phyloP scores from a whole-genome alignment of 1,140 invertebrate species.

The Glomeris maerens region DNA sequence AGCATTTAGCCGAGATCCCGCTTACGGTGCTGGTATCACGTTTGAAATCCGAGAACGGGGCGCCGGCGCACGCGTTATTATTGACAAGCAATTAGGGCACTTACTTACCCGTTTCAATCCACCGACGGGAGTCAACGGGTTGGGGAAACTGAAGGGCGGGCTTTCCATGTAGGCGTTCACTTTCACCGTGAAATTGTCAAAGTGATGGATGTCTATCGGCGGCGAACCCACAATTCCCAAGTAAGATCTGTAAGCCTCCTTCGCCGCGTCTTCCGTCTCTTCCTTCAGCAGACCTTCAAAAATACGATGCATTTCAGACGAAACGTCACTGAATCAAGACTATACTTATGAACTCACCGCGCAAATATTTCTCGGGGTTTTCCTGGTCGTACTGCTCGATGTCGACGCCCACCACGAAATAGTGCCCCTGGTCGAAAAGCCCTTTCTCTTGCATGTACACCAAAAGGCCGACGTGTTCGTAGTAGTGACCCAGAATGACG shows the following conservation, averaged over 20 bases:
- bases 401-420: constrained; percentile 79
- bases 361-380: constrained; percentile 56
- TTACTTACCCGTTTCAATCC: constrained; percentile 51
- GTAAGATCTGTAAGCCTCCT: constrained; percentile 51
- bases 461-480: constrained; percentile 70
- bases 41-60: no score
- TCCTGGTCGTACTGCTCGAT: constrained; percentile 66
- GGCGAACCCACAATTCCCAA: constrained; percentile 32
- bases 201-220: constrained; percentile 36
- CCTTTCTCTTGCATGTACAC: constrained; percentile 64
- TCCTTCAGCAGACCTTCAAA: constrained; percentile 44
- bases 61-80: no score
- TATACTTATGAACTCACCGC: constrained; percentile 26
- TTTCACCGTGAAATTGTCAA: constrained; percentile 54
- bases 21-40: no score
- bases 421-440: constrained; percentile 71
- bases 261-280: constrained; percentile 37
- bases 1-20: no score
- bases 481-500: constrained; percentile 73
- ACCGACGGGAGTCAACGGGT: constrained; percentile 52
- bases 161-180: constrained; percentile 63
- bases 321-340: neutral
- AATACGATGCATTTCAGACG: neutral
- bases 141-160: constrained; percentile 70
- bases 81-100: constrained; percentile 5